Evolutionary conservation across 1,140 invertebrate species (phyloP).

Genomic region (Drosophila yakuba): DNA sequence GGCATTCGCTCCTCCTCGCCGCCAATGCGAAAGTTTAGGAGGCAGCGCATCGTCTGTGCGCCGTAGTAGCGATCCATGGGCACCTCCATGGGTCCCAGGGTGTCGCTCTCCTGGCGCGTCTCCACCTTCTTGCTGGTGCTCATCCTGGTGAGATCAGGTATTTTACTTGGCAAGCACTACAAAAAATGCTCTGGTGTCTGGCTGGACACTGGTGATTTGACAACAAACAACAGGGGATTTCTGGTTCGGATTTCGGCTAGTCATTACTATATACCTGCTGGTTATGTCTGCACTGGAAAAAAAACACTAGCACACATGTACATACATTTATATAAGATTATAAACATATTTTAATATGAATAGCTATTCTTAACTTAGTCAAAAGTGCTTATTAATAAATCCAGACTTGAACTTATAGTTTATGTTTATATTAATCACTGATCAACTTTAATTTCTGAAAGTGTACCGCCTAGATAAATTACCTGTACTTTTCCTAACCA

Average conservation of each 20-base stretch:
- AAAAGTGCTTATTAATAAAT: neutral
- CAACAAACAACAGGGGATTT: neutral
- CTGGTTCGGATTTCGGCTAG: constrained; percentile 7
- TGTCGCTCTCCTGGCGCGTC: constrained; percentile 91
- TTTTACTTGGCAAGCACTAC: neutral
- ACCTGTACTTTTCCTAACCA: constrained; percentile 43
- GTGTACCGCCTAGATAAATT: constrained; percentile 68
- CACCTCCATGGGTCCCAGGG: constrained; percentile 96
- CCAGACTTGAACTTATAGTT: too few species aligned
- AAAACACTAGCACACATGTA: neutral
- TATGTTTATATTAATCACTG: too few species aligned
- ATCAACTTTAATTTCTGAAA: neutral
- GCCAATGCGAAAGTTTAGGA: constrained; percentile 98
- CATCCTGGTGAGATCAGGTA: neutral
- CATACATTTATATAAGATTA: neutral
- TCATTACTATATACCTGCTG: constrained; percentile 32
- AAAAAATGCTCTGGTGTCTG: neutral
- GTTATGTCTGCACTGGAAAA: constrained; percentile 21
- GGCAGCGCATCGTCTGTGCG: constrained; percentile 96
- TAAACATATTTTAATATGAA: too few species aligned
- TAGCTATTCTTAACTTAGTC: too few species aligned
- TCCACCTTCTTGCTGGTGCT: neutral
- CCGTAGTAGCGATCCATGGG: constrained; percentile 97
- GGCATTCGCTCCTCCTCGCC: constrained; percentile 96
- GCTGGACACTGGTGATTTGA: neutral